Base-by-base conservation (phyloP, 2,113 vertebrate genomes). In the Mus pahari region DNA sequence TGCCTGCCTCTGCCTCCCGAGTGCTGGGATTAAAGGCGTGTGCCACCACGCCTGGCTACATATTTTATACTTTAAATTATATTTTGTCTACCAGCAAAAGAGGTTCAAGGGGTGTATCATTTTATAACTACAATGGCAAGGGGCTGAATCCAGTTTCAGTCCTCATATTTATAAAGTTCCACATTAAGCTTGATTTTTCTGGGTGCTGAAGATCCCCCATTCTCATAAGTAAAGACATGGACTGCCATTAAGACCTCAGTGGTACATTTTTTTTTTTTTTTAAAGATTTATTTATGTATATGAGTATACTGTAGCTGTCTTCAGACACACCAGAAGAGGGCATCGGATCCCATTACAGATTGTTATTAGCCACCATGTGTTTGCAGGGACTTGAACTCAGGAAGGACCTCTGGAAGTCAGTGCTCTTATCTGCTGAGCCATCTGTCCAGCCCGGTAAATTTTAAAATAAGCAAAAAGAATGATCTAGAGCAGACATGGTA, bases 171-270 rank as follows among this genome's bases (percentile, higher is more conserved):
- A 55, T 50, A 71, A 93, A 93, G 7, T 90, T 92, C 24, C 16
- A 89, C n/a, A 68, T 94, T 92, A 92, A 94, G 36, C 13, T 91
- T 94, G n/a, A 74, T 86, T 64, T 86, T 84, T 91, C 3, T 70
- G 3, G 75, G 5, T 48, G 45, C 26, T 68, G 24, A 94, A 78
- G 36, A 92, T 70, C 83, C n/a, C 31, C 7, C 68, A 5, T 11
- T 53, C 60, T 92, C 36, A 62, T 36, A 42, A 12, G 45, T 53
- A 92, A 93, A 39, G 60, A 66, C 5, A 48, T 31, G 74, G 10
- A 31, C 8, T 73, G 5, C 68, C 31, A 31, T 36, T 81, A 55
- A 91, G 9, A 91, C 70, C 94, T 94, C 66, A 88, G 66, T 33
- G 58, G 24, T 79, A 92, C 24, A 73, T 77, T 94, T 81, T 55